Conservation (phyloP, 2,113 vertebrate genomes). For the Lampris megalopsis region DNA sequence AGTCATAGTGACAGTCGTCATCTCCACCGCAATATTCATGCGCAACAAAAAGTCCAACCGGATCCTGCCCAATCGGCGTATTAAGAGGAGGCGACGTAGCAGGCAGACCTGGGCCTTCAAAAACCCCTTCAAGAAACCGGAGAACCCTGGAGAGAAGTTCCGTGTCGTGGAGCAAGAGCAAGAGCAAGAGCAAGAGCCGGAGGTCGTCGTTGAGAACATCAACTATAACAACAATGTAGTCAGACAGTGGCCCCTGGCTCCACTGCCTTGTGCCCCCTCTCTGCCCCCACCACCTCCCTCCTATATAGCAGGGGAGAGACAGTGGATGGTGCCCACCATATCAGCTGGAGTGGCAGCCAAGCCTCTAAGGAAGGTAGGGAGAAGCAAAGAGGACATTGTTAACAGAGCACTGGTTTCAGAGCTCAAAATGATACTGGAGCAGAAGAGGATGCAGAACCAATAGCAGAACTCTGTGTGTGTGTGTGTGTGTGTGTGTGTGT, state of each 20-base stretch:
- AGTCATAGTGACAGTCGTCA: slow-evolving; percentile 90
- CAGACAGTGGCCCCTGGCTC: slow-evolving; percentile 46
- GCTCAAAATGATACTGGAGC: slow-evolving; percentile 93
- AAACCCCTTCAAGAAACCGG: slow-evolving; percentile 84
- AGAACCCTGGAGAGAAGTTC: slow-evolving; percentile 80
- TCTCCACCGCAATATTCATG: slow-evolving; percentile 95
- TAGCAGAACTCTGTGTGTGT: slow-evolving; percentile 65
- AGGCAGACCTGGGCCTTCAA: slow-evolving; percentile 76
- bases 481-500: slow-evolving; percentile 10
- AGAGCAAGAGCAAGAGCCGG: slow-evolving; percentile 52
- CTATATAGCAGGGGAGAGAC: slow-evolving; percentile 45
- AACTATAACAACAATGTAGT: slow-evolving; percentile 87
- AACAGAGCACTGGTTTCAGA: slow-evolving; percentile 91
- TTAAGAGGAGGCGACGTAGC: slow-evolving; percentile 82
- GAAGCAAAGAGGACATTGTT: slow-evolving; percentile 69
- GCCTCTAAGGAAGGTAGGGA: slow-evolving; percentile 62
- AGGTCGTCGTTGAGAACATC: slow-evolving; percentile 73
- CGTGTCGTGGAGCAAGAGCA: slow-evolving; percentile 67
- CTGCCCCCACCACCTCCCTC: slow-evolving; percentile 76
- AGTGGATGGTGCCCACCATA: slow-evolving; percentile 84
- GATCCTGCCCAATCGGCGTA: slow-evolving; percentile 87
- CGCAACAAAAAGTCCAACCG: slow-evolving; percentile 96
- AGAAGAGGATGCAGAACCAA: slow-evolving; percentile 77
- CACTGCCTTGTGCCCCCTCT: slow-evolving; percentile 72
- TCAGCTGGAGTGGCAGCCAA: slow-evolving; percentile 84